Conservation (phyloP, 2,113 vertebrate genomes). For the Nyctibius bracteatus region DNA sequence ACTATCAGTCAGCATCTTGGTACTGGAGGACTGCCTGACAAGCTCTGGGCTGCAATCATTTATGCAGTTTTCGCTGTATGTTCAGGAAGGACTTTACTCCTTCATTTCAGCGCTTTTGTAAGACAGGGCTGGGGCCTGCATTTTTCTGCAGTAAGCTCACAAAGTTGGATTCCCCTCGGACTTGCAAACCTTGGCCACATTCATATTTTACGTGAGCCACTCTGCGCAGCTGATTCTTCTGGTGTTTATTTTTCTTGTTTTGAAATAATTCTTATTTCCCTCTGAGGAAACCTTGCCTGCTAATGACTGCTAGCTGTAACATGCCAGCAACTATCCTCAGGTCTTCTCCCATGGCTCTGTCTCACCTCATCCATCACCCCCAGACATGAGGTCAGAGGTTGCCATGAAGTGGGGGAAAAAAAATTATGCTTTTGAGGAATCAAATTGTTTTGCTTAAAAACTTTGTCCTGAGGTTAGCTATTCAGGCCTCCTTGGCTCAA, state of each 20-base stretch:
- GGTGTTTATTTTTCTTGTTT: constrained; percentile 59
- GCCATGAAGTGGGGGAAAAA: neutral
- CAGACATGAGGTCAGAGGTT: constrained; percentile 9
- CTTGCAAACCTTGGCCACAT: constrained; percentile 53
- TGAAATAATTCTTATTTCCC: constrained; percentile 63
- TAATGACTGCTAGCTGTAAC: constrained; percentile 17
- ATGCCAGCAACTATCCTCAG: neutral
- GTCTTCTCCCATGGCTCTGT: constrained; percentile 37
- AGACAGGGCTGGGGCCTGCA: constrained; percentile 24
- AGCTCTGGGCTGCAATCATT: constrained; percentile 1
- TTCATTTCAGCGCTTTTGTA: constrained; percentile 52
- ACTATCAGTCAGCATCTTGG: neutral
- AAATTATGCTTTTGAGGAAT: neutral
- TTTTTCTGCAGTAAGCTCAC: constrained; percentile 66
- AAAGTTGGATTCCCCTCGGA: constrained; percentile 3
- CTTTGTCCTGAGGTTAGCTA: neutral
- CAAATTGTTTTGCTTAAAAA: neutral
- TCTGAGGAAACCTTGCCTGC: constrained; percentile 19
- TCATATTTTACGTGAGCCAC: constrained; percentile 51
- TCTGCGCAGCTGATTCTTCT: constrained; percentile 16
- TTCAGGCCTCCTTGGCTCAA: neutral
- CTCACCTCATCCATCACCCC: constrained; percentile 16
- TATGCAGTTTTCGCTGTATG: neutral
- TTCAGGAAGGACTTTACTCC: constrained; percentile 15
- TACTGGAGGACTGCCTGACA: neutral